Conservation (phyloP, 2,113 vertebrate species). For the Bubalus kerabau region DNA sequence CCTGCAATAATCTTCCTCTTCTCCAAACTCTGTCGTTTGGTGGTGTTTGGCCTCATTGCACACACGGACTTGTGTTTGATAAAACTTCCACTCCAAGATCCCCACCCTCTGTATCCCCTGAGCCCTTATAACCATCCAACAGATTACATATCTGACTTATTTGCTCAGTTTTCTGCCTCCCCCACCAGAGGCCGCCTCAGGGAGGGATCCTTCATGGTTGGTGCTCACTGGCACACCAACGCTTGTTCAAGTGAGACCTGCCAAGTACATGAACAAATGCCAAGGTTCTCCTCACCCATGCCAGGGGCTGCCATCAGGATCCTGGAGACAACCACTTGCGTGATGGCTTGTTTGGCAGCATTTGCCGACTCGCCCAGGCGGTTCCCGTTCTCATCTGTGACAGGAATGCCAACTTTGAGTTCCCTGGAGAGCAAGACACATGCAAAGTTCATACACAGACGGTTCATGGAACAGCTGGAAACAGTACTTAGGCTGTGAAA, state of each 20-base stretch:
- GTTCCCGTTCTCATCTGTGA: conserved; percentile 92
- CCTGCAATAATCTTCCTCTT: neutral
- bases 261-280: rapidly evolving
- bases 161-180: neutral
- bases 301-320: conserved; percentile 98
- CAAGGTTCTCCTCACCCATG: conserved; percentile 87
- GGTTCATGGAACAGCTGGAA: rapidly evolving
- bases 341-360: conserved; percentile 94
- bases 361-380: conserved; percentile 93
- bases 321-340: conserved; percentile 95
- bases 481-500: neutral
- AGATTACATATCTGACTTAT: neutral
- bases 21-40: neutral
- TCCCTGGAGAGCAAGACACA: conserved; percentile 82
- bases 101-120: rapidly evolving
- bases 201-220: rapidly evolving
- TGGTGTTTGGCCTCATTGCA: neutral
- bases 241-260: rapidly evolving
- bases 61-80: neutral
- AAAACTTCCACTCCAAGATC: neutral
- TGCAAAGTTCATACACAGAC: neutral
- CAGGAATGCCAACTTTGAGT: conserved; percentile 92
- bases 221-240: neutral
- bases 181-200: neutral
- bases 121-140: neutral